phyloP scores from a whole-genome alignment of 2,797 vertebrate genomes.

The Carapus acus region DNA sequence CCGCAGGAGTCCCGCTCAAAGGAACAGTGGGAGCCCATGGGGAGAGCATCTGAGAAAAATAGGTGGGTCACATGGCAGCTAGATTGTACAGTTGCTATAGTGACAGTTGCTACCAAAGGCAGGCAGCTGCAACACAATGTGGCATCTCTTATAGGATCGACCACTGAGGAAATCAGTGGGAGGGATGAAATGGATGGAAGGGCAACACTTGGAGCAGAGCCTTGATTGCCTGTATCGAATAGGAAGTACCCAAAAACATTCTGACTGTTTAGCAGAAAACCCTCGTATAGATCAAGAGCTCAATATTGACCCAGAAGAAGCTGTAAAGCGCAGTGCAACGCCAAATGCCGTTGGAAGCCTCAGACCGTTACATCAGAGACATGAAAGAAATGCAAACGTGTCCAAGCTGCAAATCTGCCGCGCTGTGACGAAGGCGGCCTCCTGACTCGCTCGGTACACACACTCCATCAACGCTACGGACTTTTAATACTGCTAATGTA shows the following conservation, averaged over 20 bases:
- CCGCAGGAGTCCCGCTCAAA: constrained; percentile 81
- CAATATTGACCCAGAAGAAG: constrained; percentile 9
- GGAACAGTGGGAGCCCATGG: constrained; percentile 79
- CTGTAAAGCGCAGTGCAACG: too few species aligned
- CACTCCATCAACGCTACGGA: constrained; percentile 46
- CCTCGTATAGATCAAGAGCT: constrained; percentile 6
- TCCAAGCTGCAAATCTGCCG: constrained; percentile 11
- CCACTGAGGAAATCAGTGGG: too few species aligned
- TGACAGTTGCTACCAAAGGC: not conserved
- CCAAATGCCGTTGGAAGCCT: not conserved
- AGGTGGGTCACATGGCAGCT: not conserved
- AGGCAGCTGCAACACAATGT: too few species aligned
- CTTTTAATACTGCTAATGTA: constrained; percentile 58
- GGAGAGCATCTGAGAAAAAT: constrained; percentile 68
- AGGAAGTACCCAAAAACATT: constrained; percentile 19
- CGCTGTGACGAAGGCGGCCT: too few species aligned
- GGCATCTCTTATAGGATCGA: too few species aligned
- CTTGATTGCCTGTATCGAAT: too few species aligned
- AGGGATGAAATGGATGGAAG: too few species aligned
- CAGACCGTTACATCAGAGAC: too few species aligned
- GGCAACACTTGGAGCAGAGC: too few species aligned
- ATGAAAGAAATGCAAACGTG: not conserved
- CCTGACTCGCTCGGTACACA: constrained; percentile 21
- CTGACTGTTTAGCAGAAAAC: constrained; percentile 7
- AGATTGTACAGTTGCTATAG: too few species aligned